A percentile compares a stretch with the other conserved stretches of the same genome.
Evolutionary conservation across 2,888 invertebrate species (phyloP).

Genomic region (Rotaria magnacalcarata): DNA sequence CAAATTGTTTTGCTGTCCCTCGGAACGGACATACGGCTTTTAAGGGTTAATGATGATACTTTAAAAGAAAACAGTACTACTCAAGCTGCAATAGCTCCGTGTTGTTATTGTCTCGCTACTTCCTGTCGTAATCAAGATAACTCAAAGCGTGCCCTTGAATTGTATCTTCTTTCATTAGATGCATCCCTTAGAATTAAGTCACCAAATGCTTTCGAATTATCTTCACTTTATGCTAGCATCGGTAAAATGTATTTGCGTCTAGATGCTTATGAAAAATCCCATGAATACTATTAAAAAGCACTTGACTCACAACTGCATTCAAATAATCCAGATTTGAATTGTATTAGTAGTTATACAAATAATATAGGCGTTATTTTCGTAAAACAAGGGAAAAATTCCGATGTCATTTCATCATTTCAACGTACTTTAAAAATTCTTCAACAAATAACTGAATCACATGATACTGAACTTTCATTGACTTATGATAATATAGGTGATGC

Average conservation of each 20-base stretch:
- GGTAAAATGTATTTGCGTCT: not conserved
- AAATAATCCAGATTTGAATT: not conserved
- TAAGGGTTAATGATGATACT: not conserved
- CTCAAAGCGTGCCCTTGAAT: not conserved
- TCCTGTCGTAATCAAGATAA: not conserved
- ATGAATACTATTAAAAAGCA: not conserved
- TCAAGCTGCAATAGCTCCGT: not conserved
- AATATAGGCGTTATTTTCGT: not conserved
- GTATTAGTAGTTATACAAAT: not conserved
- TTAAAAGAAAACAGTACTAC: not conserved
- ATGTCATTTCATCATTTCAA: not conserved
- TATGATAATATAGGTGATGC: not conserved
- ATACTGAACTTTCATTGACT: not conserved
- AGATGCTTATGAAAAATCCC: not conserved
- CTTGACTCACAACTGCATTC: not conserved
- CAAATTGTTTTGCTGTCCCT: too few species aligned
- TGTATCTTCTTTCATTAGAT: not conserved
- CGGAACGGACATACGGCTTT: too few species aligned
- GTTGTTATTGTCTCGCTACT: not conserved
- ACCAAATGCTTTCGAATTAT: not conserved
- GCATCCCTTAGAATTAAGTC: not conserved
- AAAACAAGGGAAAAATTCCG: not conserved
- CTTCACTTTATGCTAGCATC: not conserved
- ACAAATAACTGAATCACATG: not conserved
- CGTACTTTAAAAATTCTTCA: constrained; percentile 2